Evolutionary conservation across 1,140 invertebrate species (phyloP), one percentile per base, ranked within the genome.

Genomic region (Palaemon carinicauda): DNA sequence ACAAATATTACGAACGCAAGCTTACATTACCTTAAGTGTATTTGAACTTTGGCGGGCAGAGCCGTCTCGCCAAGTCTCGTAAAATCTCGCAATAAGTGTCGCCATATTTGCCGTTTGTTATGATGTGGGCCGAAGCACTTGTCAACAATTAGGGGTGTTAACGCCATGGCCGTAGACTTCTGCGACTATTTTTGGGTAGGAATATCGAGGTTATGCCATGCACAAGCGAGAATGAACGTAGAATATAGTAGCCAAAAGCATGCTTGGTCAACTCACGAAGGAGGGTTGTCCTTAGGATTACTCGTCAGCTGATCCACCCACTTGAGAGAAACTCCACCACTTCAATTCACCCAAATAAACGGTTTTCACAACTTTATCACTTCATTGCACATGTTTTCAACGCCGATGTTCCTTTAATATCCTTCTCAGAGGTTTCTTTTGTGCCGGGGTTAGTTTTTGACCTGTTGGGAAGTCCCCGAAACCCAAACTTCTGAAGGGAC

Each of bases 101-200:
- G 84, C 84, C 84, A 86, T 86, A 74, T 86, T 86, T 60, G 60
- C 77, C 24, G 84, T 74, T 80, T 85, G 84, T 86, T 80, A 86
- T 80, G 84, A 86, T 80, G 84, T 41, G 41, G 84, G 50, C 41
- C 33, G 29, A 60, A 19, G 2, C 2, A 50, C 33, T 41, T n/a
- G 21, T 17, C 77, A 53, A 31, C 56, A 15, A 80, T 31, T 86
- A 80, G 77, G 65, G 14, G 29, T 74, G 24, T 51, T 5, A 65
- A 31, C 77, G 75, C 29, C 21, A 95, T 95, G 95, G 95, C 94
- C 90, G 95, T 96, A 90, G 94, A 95, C 91, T 96, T 96, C 92
- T 94, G 94, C 90, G 95, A 96, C 92, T 95, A 95, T 91, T 96
- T 96, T 93, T 96, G 95, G 95, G 95, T 95, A 92, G 94, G 94